Base-by-base conservation (phyloP, 30 jellyfish, hydroid and myxozoan genomes). In the Hydractinia echinata region DNA sequence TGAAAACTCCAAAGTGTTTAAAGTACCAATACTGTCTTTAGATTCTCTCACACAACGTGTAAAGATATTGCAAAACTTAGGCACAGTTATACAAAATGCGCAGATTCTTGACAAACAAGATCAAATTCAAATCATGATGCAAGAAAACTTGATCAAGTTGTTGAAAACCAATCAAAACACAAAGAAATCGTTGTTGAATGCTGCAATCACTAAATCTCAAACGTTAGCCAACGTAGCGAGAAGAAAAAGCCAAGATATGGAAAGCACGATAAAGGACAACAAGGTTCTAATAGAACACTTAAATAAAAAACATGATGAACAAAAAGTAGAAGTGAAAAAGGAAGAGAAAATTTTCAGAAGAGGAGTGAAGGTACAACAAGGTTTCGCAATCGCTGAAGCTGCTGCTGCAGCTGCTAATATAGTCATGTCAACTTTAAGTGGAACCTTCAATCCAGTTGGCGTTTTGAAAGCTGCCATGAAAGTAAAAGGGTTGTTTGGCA, bases 371-470 rank as follows among this genome's bases (percentile, higher is more conserved):
- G 18, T 77, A 10, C 77, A 76, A 51, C 55, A 49, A 53, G 73
- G 79, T 44, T 77, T 77, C 49, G 85, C 85, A 9, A 66, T 77
- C 15, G 85, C 85, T 5, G 85, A 77, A 19, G 85, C 85, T 21
- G 85, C 76, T 48, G 85, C 76, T 9, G 85, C 55, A 30, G 85
- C 77, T 7, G 76, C 9, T n/a, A 61, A 61, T 55, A 48, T 53
- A 60, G 76, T 77, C 5, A 16, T 77, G 8, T 52, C 66, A 9
- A 60, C 60, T 19, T 77, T 77, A 14, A 10, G 66, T 15, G 85
- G 85, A 5, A 61, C 58, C 5, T 53, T 77, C 15, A 77, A 77
- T 14, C 85, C 85, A 53, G 55, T 53, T 10, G 74, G 74, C 39
- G 77, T 56, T 16, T 56, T 77, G 15, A 77, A 77, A 53, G 76